phyloP scores from a whole-genome alignment of 2,888 invertebrate species.

The Troides helena region DNA sequence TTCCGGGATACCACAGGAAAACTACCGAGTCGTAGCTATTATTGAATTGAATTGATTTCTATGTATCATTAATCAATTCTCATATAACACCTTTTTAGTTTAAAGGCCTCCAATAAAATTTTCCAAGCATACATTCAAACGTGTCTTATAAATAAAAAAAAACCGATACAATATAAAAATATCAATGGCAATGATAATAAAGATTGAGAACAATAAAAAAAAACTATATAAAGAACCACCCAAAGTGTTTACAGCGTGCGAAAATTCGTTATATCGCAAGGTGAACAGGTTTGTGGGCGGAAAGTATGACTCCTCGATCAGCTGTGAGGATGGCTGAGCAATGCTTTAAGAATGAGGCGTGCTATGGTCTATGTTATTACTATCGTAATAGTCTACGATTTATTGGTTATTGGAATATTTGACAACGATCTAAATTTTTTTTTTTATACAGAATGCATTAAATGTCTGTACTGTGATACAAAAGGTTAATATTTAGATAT shows the following conservation, averaged over 20 bases:
- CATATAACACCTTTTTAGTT: conserved; percentile 1
- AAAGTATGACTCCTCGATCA: conserved; percentile 34
- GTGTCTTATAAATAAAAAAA: neutral
- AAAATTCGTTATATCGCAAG: conserved; percentile 71
- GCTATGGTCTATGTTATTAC: conserved; percentile 1
- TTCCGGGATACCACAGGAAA: no score
- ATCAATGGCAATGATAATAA: conserved; percentile 8
- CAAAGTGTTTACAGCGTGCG: conserved; percentile 47
- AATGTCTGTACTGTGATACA: no score
- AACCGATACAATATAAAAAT: neutral
- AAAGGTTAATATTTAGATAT: no score
- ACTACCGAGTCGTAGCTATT: no score
- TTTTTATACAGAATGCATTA: no score
- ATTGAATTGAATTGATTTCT: no score
- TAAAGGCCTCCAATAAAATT: neutral
- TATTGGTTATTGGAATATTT: no score
- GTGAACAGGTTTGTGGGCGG: conserved; percentile 55
- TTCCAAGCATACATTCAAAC: conserved; percentile 10
- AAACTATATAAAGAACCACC: conserved; percentile 9
- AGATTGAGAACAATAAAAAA: conserved; percentile 16
- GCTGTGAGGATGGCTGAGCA: conserved; percentile 12
- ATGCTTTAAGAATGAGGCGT: neutral
- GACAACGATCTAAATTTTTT: no score
- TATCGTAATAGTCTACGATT: neutral
- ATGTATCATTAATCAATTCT: neutral